These are phyloP conservation scores for Limenitis camilla DNA, from an alignment of 2,888 invertebrate species.

Conservation along the genomic window DNA sequence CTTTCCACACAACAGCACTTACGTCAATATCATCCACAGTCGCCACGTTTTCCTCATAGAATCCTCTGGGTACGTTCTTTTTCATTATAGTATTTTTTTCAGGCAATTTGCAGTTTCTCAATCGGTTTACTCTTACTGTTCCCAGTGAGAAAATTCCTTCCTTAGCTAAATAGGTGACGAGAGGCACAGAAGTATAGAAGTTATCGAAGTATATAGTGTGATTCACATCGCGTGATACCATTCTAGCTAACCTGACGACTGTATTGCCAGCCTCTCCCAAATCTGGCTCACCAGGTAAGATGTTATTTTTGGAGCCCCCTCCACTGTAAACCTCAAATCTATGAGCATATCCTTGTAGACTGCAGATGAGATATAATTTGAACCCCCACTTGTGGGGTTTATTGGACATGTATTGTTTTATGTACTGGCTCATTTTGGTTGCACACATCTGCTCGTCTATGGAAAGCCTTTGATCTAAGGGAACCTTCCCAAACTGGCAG, in stretches of 20 bases:
- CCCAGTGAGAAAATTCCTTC: conserved; percentile 14
- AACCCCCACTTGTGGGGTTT: conserved; percentile 37
- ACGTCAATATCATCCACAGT: conserved; percentile 31
- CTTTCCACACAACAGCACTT: conserved; percentile 42
- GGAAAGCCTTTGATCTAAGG: conserved; percentile 32
- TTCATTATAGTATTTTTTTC: conserved; percentile 32
- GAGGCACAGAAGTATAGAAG: conserved; percentile 26
- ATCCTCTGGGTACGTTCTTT: conserved; percentile 32
- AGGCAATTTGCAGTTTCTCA: conserved; percentile 33
- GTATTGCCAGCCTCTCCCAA: conserved; percentile 32
- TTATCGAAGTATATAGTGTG: conserved; percentile 32
- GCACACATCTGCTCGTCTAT: conserved; percentile 37
- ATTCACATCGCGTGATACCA: conserved; percentile 32
- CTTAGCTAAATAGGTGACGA: conserved; percentile 6
- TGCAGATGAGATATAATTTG: conserved; percentile 32
- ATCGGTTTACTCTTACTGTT: conserved; percentile 27
- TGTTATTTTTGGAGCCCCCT: conserved; percentile 29
- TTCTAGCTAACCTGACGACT: conserved; percentile 31
- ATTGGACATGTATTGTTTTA: conserved; percentile 34
- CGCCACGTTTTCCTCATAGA: conserved; percentile 32
- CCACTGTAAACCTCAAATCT: conserved; percentile 29
- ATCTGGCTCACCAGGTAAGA: conserved; percentile 33
- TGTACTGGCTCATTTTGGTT: conserved; percentile 32
- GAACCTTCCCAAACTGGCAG: conserved; percentile 28
- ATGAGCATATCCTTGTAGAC: conserved; percentile 21